Base-by-base conservation (phyloP, 2,888 invertebrate genomes). In the Branchipolynoe longqiensis region DNA sequence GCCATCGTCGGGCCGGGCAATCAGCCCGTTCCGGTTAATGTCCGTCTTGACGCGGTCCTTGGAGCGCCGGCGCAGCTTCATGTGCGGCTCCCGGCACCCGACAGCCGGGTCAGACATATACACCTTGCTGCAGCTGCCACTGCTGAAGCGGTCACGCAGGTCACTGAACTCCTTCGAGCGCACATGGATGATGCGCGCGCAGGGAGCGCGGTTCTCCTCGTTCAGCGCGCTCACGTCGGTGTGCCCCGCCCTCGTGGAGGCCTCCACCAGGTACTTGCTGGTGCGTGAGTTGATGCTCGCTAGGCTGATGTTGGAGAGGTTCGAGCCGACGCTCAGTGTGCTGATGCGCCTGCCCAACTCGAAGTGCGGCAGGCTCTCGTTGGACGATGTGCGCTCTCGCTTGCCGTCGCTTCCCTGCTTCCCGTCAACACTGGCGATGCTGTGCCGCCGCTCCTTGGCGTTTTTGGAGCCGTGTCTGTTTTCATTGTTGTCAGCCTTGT, bases 261-360 rank as follows among this genome's bases (percentile, higher is more conserved):
- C 85, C 64, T 90, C 91, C 25, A 91, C 88, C 25, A 91, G 89
- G 86, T 91, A 91, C 82, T 91, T 87, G 86, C 90, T 90, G 85
- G 89, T 89, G 82, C 89, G 88, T 85, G 90, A 90, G 56, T 78
- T 87, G 18, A 88, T 83, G 87, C 90, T 90, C 12, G 88, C 84
- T 64, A 90, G 58, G 84, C 90, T 91, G 22, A 89, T 82, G 82
- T 89, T 90, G 33, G 91, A 90, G 54, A 90, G 59, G 74, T 89
- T 88, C 14, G 90, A 91, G 22, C 87, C 87, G 33, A 90, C 84
- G 88, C 88, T 90, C 14, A 89, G 82, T 69, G 91, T 90, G 86
- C 90, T 89, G 14, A 88, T 82, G 28, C 86, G 87, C 1, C 86
- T 83, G 22, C 54, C 56, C 22, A 86, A n/a, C 31, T 82, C 82